Base-by-base conservation (phyloP, 2,113 vertebrate species). In the Arenaria interpres region DNA sequence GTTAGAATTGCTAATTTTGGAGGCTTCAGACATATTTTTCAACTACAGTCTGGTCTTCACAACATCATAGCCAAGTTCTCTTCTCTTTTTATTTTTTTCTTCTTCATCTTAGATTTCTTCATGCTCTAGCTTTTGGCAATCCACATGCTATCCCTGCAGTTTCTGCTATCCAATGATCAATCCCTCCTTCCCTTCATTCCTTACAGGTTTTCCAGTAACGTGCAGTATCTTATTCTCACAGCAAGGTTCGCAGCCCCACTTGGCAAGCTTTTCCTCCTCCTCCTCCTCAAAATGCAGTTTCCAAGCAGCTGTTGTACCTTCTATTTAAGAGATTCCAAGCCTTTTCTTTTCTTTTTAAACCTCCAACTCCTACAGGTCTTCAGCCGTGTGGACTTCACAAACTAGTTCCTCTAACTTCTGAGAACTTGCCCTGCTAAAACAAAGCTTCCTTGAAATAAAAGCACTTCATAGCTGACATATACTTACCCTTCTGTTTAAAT, bases 391-490 rank as follows among this genome's bases (percentile, higher is more conserved):
- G 63, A 85, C 67, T 95, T 80, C 57, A 88, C n/a, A 93, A 85
- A 91, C 66, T 60, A 85, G 81, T 39, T 95, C 67, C 80, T 68
- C 22, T 76, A 88, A 94, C 33, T 82, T 53, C 53, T 67, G 82
- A 90, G 57, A 94, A 77, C 67, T 50, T 67, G 63, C 14, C 45
- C 45, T 80, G 51, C 25, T 91, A 59, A 90, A 96, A 68, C 39
- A 82, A 88, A 93, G 18, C 54, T 59, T 96, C 68, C 90, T 66
- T 92, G 73, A 94, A 95, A 83, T 69, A 76, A 92, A 91, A 82
- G 7, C 46, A 48, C 57, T 79, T 76, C 12, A 5, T 37, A 91
- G 37, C 14, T 73, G 50, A 53, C 39, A 53, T 25, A 66, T 10
- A 63, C 23, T 76, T 89, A 66, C 18, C 16, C 39, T 51, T 82